Conservation (phyloP, 35 echinoderm and acorn worm species). For the Strongylocentrotus purpuratus region DNA sequence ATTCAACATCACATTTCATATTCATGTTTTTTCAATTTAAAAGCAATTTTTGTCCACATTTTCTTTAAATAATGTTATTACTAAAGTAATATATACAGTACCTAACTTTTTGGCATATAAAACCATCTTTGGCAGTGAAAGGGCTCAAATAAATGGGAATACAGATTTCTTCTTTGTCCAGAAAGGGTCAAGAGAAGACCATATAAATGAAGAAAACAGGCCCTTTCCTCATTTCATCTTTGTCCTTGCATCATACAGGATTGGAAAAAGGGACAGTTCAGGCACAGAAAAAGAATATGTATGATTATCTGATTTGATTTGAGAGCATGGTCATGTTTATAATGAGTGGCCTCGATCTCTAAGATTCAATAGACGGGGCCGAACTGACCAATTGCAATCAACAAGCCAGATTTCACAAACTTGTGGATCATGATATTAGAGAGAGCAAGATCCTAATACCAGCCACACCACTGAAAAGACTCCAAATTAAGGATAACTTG, state of each 20-base stretch:
- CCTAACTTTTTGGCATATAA: too few species aligned
- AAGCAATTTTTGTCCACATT: too few species aligned
- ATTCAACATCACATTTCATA: too few species aligned
- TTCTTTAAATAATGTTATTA: too few species aligned
- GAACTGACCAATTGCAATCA: not conserved
- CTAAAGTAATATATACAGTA: too few species aligned
- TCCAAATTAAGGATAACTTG: too few species aligned
- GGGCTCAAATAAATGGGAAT: not conserved
- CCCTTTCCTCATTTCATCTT: not conserved
- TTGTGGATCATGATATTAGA: not conserved
- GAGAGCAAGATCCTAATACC: not conserved
- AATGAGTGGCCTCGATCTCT: not conserved
- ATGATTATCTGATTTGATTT: not conserved
- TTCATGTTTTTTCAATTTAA: too few species aligned
- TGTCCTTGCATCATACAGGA: not conserved
- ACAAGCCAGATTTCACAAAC: not conserved
- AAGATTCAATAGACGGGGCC: not conserved
- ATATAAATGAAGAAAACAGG: not conserved
- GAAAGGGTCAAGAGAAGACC: too few species aligned
- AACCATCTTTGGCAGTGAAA: not conserved
- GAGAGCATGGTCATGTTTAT: not conserved
- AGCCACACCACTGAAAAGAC: not conserved
- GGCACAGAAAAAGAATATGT: not conserved
- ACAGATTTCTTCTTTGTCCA: not conserved
- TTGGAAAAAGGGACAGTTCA: not conserved